Evolutionary conservation across 2,797 vertebrate genomes (phyloP).

Genomic region (Rhabdophis nuchalis): DNA sequence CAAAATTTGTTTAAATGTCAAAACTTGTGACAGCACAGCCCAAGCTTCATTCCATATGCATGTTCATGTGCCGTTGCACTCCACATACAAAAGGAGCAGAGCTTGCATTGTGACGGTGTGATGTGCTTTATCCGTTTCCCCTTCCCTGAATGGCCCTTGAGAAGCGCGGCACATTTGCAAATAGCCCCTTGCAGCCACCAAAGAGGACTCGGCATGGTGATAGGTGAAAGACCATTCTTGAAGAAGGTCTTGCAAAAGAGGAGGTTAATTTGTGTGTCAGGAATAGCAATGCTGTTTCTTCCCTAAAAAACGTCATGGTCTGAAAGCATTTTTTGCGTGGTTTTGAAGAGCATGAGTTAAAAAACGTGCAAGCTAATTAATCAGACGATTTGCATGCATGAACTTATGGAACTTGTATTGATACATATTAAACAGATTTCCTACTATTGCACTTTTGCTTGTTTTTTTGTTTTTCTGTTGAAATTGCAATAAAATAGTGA

Average conservation of each 20-base stretch:
- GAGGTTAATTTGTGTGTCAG: not conserved
- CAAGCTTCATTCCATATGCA: not conserved
- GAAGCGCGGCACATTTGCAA: not conserved
- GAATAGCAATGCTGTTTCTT: not conserved
- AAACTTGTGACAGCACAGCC: not conserved
- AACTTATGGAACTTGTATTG: not conserved
- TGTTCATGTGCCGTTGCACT: not conserved
- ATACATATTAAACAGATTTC: not conserved
- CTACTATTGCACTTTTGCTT: not conserved
- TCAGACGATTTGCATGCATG: not conserved
- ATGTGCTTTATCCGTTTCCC: not conserved
- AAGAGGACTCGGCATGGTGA: not conserved
- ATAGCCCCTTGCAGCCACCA: not conserved
- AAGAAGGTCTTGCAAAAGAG: not conserved
- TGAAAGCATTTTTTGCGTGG: not conserved
- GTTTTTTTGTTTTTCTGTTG: not conserved
- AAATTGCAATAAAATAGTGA: not conserved
- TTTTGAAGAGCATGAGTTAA: not conserved
- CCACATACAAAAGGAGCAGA: not conserved
- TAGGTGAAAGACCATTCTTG: not conserved
- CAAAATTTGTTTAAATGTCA: not conserved
- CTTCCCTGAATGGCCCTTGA: not conserved
- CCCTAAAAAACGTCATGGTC: not conserved
- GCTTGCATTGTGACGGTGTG: not conserved
- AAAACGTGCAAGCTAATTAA: not conserved